phyloP scores from a whole-genome alignment of 1,140 invertebrate species.

The Achroia grisella region DNA sequence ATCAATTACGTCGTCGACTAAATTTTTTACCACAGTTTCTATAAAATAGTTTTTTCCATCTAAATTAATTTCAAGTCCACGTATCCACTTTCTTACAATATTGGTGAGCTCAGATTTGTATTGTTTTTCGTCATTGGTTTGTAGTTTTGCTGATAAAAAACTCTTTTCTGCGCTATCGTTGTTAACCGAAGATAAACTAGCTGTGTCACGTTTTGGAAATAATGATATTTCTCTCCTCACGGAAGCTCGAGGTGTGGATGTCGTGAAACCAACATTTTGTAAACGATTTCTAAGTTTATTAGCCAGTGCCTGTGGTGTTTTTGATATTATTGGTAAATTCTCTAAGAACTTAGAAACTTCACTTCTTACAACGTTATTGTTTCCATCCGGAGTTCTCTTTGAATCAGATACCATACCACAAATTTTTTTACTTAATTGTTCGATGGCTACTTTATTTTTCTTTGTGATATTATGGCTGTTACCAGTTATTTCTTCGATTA shows the following conservation, averaged over 20 bases:
- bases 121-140: not conserved
- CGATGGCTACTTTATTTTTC: not conserved
- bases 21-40: constrained; percentile 14
- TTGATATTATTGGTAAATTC: not conserved
- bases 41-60: constrained; percentile 5
- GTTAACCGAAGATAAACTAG: too few species aligned
- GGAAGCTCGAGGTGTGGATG: not conserved
- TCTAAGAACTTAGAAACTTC: not conserved
- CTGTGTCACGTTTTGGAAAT: not conserved
- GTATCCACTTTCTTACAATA: constrained; percentile 3
- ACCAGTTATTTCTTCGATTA: not conserved
- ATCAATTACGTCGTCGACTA: constrained; percentile 26
- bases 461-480: not conserved
- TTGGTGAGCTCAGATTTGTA: not conserved
- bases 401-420: not conserved
- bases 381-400: not conserved
- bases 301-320: not conserved
- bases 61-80: not conserved
- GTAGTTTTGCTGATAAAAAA: too few species aligned
- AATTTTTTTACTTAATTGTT: not conserved
- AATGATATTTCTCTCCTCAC: not conserved
- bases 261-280: constrained; percentile 2
- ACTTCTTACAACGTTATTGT: not conserved
- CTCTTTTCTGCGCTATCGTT: too few species aligned
- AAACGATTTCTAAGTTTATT: not conserved